Percentiles rank a stretch among this genome's conserved stretches.
phyloP scores from a whole-genome alignment of 2,113 vertebrate species.

The Anas platyrhynchos region DNA sequence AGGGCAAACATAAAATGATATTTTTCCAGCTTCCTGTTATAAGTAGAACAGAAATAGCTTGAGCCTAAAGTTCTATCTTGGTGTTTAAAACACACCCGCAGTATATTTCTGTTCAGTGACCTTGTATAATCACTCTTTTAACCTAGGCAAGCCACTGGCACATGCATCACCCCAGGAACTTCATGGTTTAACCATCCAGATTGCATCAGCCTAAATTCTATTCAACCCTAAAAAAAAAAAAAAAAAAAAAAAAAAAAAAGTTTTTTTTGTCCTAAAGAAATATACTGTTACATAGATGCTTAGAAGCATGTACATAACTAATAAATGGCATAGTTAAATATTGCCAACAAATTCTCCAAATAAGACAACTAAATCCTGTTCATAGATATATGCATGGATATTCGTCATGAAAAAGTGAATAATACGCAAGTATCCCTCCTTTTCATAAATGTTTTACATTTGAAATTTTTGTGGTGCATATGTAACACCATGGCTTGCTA shows the following conservation, averaged over 20 bases:
- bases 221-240: background rate
- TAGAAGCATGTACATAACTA: background rate
- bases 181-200: background rate
- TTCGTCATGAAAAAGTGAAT: background rate
- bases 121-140: background rate
- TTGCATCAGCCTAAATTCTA: background rate
- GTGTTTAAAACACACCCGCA: background rate
- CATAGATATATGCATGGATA: rapidly evolving
- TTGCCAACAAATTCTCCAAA: background rate
- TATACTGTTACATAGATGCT: background rate
- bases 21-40: background rate
- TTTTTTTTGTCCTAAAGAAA: background rate
- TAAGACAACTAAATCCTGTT: background rate
- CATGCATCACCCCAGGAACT: rapidly evolving
- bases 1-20: background rate
- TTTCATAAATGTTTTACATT: background rate
- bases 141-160: background rate
- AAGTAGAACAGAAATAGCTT: background rate
- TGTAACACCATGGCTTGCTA: background rate
- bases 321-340: background rate
- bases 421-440: background rate
- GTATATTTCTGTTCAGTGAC: background rate
- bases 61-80: background rate
- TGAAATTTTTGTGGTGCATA: no score
- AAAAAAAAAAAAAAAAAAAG: background rate